phyloP scores from a whole-genome alignment of 37 sponge, comb jelly and placozoan genomes.

The Halisarca cf. caerulea region DNA sequence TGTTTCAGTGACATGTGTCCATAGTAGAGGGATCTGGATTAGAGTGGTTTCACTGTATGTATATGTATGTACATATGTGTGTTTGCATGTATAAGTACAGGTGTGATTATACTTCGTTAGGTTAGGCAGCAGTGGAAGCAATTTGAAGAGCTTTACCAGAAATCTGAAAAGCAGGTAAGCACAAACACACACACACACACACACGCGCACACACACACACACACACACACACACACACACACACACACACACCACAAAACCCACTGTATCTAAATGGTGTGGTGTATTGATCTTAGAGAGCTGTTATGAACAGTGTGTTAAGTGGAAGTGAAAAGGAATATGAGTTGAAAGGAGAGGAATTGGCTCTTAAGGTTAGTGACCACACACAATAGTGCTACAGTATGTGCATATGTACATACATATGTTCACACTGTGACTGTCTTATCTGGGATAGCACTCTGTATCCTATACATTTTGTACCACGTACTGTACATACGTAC shows the following conservation, averaged over 20 bases:
- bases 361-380: background rate
- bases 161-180: background rate
- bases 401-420: background rate
- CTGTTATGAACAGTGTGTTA: background rate
- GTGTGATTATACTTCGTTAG: background rate
- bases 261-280: too few species aligned
- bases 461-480: background rate
- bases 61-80: background rate
- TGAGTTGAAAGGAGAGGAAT: background rate
- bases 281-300: too few species aligned
- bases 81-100: background rate
- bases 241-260: background rate
- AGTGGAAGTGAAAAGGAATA: constrained; percentile 2
- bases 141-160: background rate
- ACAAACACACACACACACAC: background rate
- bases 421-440: background rate
- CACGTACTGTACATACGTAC: too few species aligned
- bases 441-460: background rate
- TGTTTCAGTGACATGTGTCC: too few species aligned
- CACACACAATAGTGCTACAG: too few species aligned
- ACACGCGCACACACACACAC: background rate
- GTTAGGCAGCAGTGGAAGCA: background rate
- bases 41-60: background rate
- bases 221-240: background rate
- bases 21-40: too few species aligned